These are phyloP conservation scores for Nematopogon swammerdamellus DNA, from an alignment of 2,888 invertebrate genomes.

Conservation along the genomic window DNA sequence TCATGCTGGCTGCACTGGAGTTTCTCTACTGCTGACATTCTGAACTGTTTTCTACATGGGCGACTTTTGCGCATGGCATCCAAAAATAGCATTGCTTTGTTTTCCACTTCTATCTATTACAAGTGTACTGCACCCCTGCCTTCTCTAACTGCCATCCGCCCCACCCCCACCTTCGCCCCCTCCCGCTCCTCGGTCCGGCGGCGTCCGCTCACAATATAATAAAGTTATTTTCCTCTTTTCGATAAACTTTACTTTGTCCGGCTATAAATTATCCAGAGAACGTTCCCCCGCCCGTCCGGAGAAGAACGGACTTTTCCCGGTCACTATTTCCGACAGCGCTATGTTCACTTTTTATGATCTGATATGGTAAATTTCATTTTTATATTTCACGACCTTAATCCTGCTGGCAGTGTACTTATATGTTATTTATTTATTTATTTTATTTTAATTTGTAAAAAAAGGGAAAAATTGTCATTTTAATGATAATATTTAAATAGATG, in stretches of 20 bases:
- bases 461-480: too few species aligned
- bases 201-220: conserved; percentile 55
- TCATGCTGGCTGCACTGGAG: too few species aligned
- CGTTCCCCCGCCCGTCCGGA: background rate
- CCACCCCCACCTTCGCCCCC: conserved; percentile 15
- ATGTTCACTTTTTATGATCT: background rate
- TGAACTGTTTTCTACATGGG: too few species aligned
- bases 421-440: background rate
- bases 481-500: too few species aligned
- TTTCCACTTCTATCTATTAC: background rate
- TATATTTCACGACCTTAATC: background rate
- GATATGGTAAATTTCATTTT: background rate
- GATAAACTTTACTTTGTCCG: conserved; percentile 54
- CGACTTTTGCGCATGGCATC: too few species aligned
- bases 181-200: conserved; percentile 17
- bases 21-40: too few species aligned
- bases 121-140: too few species aligned
- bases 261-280: conserved; percentile 44
- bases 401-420: background rate
- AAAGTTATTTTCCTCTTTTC: conserved; percentile 56
- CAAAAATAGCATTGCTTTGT: too few species aligned
- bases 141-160: background rate
- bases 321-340: background rate
- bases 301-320: too few species aligned
- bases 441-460: too few species aligned